Conservation (phyloP, 2,888 invertebrate species). For the Amblyteles armatorius region DNA sequence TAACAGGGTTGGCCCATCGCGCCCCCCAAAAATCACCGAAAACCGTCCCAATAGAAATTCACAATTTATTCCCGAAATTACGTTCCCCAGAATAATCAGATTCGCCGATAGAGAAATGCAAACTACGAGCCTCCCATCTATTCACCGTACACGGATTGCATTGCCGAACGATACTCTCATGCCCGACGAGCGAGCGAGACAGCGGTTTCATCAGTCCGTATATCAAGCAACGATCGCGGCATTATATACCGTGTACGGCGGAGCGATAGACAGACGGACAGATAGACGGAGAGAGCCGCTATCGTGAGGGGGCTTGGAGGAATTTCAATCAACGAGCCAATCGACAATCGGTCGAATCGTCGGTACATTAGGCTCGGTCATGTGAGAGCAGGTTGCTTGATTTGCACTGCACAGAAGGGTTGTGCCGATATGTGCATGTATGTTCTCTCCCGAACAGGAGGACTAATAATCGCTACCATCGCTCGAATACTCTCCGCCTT, state of each 20-base stretch:
- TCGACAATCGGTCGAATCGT: slow-evolving; percentile 63
- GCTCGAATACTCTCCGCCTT: slow-evolving; percentile 21
- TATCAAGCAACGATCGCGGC: slow-evolving; percentile 64
- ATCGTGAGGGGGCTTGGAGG: slow-evolving; percentile 36
- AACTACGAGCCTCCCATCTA: neutral
- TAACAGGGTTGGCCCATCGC: neutral
- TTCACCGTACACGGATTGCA: neutral
- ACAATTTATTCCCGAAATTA: slow-evolving; percentile 3
- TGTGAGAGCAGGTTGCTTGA: slow-evolving; percentile 43
- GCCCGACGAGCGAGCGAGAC: slow-evolving; percentile 4
- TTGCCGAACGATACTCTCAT: neutral
- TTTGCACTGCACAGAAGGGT: slow-evolving; percentile 17
- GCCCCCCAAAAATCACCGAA: neutral
- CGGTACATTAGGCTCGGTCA: slow-evolving; percentile 52
- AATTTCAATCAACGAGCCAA: slow-evolving; percentile 64
- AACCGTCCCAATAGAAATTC: neutral
- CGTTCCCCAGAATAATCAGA: slow-evolving; percentile 1
- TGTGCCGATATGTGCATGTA: slow-evolving; percentile 7
- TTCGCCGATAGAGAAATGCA: neutral
- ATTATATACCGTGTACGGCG: slow-evolving; percentile 45
- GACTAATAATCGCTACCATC: slow-evolving; percentile 17
- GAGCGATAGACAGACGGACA: slow-evolving; percentile 22
- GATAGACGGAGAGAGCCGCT: slow-evolving; percentile 19
- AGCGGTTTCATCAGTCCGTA: slow-evolving; percentile 48
- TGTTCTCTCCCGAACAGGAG: neutral